Evolutionary conservation across 1,140 invertebrate species (phyloP).

Genomic region (Limonius californicus): DNA sequence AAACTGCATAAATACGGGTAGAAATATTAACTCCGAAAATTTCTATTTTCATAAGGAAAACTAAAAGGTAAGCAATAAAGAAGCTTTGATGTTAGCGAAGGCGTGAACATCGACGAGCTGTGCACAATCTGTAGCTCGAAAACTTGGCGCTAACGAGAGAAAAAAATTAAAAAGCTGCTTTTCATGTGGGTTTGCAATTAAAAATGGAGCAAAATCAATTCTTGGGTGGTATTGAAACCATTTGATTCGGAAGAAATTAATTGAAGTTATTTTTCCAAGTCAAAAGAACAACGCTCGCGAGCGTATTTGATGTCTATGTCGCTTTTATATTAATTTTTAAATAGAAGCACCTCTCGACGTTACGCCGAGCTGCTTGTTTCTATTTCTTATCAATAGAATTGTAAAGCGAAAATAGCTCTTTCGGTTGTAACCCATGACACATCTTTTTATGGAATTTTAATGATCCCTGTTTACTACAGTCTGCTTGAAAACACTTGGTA

Average conservation of each 20-base stretch:
- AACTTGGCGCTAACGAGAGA: conserved; percentile 11
- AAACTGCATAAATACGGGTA: too few species aligned
- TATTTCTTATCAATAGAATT: conserved; percentile 13
- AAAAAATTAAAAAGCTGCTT: neutral
- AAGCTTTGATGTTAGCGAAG: neutral
- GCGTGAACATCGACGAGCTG: neutral
- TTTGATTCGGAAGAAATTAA: conserved; percentile 18
- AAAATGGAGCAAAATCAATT: conserved; percentile 19
- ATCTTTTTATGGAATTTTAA: conserved; percentile 3
- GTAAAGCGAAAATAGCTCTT: neutral
- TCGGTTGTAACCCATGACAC: neutral
- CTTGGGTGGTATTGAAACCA: conserved; percentile 7
- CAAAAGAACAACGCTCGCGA: conserved; percentile 9
- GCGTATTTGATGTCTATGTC: conserved; percentile 13
- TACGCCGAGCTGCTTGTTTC: neutral
- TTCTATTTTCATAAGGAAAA: too few species aligned
- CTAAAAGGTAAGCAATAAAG: conserved; percentile 7
- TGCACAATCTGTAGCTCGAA: neutral
- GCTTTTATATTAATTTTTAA: conserved; percentile 10
- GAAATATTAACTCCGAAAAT: too few species aligned
- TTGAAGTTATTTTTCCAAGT: conserved; percentile 19
- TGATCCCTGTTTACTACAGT: conserved; percentile 11
- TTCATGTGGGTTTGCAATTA: conserved; percentile 2
- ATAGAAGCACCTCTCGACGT: neutral
- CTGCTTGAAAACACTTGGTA: neutral